Conservation (phyloP, 2,888 invertebrate species). For the Invenusta paracnida region DNA sequence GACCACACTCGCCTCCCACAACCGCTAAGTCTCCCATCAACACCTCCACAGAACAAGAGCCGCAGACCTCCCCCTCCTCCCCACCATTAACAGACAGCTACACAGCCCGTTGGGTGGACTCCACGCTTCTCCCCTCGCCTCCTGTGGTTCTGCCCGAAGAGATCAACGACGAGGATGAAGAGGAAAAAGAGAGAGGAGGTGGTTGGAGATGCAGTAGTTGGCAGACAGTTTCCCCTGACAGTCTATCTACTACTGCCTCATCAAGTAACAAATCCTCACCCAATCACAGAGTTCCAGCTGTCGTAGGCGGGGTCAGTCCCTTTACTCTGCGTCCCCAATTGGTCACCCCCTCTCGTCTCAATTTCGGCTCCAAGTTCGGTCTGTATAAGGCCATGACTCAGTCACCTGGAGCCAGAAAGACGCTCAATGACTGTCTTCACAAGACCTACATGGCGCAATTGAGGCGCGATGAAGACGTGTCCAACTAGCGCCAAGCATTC, state of each 20-base stretch:
- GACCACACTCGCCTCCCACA: not conserved
- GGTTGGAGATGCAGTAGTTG: too few species aligned
- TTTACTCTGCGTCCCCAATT: slow-evolving; percentile 2
- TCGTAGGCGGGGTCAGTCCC: not conserved
- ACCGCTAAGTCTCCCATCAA: too few species aligned
- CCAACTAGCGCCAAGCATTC: too few species aligned
- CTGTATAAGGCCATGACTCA: slow-evolving; percentile 29
- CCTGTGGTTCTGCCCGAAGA: not conserved
- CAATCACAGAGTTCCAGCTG: not conserved
- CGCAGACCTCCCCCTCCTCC: not conserved
- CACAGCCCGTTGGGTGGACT: not conserved
- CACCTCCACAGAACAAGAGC: too few species aligned
- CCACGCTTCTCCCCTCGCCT: not conserved
- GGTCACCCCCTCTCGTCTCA: not conserved
- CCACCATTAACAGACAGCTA: not conserved
- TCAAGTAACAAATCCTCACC: not conserved
- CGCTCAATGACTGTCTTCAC: not conserved
- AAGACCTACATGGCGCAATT: slow-evolving; percentile 6
- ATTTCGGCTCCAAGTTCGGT: slow-evolving; percentile 27
- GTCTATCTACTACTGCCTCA: too few species aligned
- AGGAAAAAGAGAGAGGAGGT: too few species aligned
- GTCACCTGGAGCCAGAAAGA: not conserved
- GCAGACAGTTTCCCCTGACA: too few species aligned
- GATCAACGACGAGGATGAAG: too few species aligned
- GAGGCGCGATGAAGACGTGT: not conserved